Percentiles rank a stretch among this genome's conserved stretches.
These are phyloP conservation scores for Drymonia ruficornis DNA, from an alignment of 2,888 invertebrate genomes.

Conservation along the genomic window DNA sequence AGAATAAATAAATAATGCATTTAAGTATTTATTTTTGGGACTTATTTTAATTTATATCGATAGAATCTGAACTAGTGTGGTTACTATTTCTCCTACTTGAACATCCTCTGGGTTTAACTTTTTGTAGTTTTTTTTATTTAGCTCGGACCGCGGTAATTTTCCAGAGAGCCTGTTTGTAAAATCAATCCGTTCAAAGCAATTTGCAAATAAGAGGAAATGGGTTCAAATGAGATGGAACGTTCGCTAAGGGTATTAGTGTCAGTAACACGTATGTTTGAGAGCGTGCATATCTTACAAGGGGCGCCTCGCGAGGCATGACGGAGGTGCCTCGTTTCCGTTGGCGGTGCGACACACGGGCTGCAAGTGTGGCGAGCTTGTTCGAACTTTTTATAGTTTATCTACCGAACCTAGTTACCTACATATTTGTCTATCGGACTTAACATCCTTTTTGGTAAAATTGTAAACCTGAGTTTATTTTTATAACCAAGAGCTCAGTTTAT, in stretches of 20 bases:
- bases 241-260: constrained; percentile 33
- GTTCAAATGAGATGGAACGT: constrained; percentile 68
- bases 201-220: constrained; percentile 53
- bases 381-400: neutral
- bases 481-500: too few relatives aligned
- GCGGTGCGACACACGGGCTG: constrained; percentile 44
- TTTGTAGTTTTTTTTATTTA: too few relatives aligned
- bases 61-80: too few relatives aligned
- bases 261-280: constrained; percentile 39
- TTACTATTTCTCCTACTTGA: too few relatives aligned
- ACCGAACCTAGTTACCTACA: too few relatives aligned
- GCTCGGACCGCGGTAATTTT: constrained; percentile 6
- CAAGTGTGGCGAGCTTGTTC: constrained; percentile 35
- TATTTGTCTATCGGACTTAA: too few relatives aligned
- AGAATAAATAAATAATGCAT: too few relatives aligned
- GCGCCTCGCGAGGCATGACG: constrained; percentile 76
- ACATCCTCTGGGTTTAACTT: too few relatives aligned
- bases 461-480: too few relatives aligned
- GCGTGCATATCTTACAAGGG: constrained; percentile 62
- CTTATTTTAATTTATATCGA: too few relatives aligned
- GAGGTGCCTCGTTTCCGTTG: constrained; percentile 62
- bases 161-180: constrained; percentile 24
- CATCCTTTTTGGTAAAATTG: too few relatives aligned
- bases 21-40: too few relatives aligned
- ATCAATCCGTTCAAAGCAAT: constrained; percentile 27